Percentiles rank a stretch among this genome's conserved stretches.
These are phyloP conservation scores for Aotus griseimembra DNA, from an alignment of 2,797 vertebrate species.

Conservation along the genomic window DNA sequence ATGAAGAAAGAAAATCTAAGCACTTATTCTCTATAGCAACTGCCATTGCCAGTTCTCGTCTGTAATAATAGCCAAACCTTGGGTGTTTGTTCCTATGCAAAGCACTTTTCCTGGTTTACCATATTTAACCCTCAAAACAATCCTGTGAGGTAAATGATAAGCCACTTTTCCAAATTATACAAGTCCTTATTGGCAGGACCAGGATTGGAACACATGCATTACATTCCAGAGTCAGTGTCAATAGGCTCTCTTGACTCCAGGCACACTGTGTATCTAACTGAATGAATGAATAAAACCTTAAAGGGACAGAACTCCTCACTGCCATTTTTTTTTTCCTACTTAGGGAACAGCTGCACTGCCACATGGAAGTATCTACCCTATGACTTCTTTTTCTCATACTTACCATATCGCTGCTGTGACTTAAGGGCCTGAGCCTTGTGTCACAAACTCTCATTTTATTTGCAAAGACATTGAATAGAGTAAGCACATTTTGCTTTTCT, in stretches of 20 bases:
- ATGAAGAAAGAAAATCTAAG: neutral
- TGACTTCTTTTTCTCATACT: neutral
- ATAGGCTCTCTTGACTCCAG: neutral
- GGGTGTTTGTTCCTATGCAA: neutral
- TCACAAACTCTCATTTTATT: neutral
- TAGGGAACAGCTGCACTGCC: neutral
- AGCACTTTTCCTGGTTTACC: neutral
- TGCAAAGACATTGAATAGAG: neutral
- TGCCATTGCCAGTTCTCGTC: neutral
- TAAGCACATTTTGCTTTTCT: neutral
- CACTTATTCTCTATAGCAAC: neutral
- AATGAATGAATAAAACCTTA: neutral
- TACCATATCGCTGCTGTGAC: neutral
- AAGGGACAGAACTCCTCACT: neutral
- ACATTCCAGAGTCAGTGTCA: neutral
- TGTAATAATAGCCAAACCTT: neutral
- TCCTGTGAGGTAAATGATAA: neutral
- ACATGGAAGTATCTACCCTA: neutral
- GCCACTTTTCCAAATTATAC: neutral
- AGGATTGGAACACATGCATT: neutral
- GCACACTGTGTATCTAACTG: neutral
- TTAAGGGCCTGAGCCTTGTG: neutral
- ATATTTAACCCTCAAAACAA: neutral
- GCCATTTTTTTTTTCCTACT: neutral
- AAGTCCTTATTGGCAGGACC: neutral